Evolutionary conservation across 2,888 invertebrate species (phyloP), one percentile per base, ranked within the genome.

Genomic region (Hylaea fasciaria): DNA sequence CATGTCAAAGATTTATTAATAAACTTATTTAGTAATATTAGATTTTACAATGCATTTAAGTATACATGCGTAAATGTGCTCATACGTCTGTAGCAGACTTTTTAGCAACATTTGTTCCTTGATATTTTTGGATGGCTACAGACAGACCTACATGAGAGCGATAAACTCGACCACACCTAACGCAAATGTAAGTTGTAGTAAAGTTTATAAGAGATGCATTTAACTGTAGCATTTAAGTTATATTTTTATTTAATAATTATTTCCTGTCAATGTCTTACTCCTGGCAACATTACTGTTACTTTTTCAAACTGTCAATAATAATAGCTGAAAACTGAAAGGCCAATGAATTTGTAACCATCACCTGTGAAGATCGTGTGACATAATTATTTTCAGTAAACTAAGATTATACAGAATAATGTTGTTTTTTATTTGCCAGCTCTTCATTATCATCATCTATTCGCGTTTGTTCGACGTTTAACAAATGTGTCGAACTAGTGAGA

Each of bases 341-440:
- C 61, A 51, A 55, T 61, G 58, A 65, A 58, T 65, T 61, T 65
- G 55, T 47, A 50, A 44, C 32, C 5, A 60, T 37, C 46, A 58
- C 16, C 46, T 57, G 32, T 62, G 55, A 57, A 54, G 58, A 35
- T 52, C 16, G 13, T 43, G 45, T 57, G 32, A 56, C 28, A 48
- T 56, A n/a, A n/a, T n/a, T n/a, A 57, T 60, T 46, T 61, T 51
- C 51, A 61, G 49, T 64, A 64, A 64, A 58, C 10, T 41, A 55
- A 13, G 22, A 46, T 22, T 61, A 55, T 52, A 52, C 45, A 44
- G 45, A 54, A 10, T 12, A 40, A 7, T 37, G 16, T 46, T 14
- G 61, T 55, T 64, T 39, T 59, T 64, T 55, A n/a, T 37, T 5
- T 37, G n/a, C 22, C 22, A 22, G 22, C 22, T 2, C 3, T 5